A percentile compares a stretch with the other conserved stretches of the same genome.
Conservation (phyloP, 2,797 vertebrate genomes). For the Pogonophryne albipinna region DNA sequence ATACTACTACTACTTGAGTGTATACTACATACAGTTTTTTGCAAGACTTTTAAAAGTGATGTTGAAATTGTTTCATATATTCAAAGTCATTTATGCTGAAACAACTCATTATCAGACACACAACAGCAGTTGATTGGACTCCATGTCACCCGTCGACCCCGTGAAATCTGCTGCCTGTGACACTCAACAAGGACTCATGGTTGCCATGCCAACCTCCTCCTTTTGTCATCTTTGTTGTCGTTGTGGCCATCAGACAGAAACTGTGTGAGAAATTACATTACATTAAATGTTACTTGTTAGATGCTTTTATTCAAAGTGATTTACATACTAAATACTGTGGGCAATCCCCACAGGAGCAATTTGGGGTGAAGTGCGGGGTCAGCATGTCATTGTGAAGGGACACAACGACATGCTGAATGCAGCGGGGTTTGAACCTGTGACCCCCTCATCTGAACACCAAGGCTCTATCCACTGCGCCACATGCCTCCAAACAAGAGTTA, state of each 20-base stretch:
- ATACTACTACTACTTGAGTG: no score
- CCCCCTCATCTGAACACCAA: no score
- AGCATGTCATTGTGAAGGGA: no score
- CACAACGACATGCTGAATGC: no score
- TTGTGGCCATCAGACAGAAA: constrained; percentile 9
- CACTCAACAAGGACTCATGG: constrained; percentile 55
- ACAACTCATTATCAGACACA: neutral
- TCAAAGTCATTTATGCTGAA: neutral
- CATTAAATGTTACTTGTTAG: no score
- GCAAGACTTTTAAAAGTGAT: neutral
- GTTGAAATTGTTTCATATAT: neutral
- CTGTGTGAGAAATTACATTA: neutral
- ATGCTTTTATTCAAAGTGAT: no score
- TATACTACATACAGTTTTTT: neutral
- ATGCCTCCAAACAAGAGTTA: neutral
- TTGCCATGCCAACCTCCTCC: constrained; percentile 68
- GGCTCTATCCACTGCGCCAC: no score
- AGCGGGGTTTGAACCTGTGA: no score
- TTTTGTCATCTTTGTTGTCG: constrained; percentile 33
- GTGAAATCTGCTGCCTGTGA: constrained; percentile 38
- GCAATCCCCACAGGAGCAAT: no score
- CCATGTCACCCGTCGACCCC: neutral
- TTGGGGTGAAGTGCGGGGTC: no score
- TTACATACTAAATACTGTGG: no score
- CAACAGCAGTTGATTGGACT: neutral